These are phyloP conservation scores for Marisa cornuarietis DNA, from an alignment of 1,140 invertebrate species.

Conservation along the genomic window DNA sequence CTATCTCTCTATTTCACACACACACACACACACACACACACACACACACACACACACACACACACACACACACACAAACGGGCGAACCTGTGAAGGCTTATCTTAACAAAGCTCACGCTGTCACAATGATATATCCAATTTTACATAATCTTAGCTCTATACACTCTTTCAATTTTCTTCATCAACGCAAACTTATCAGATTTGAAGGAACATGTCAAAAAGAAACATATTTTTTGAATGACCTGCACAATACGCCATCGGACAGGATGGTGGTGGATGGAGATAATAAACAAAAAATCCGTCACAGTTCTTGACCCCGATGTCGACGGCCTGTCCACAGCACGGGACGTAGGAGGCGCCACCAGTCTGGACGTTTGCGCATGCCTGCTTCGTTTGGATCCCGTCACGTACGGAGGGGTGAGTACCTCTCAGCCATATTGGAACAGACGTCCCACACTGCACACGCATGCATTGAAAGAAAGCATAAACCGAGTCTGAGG, in stretches of 20 bases:
- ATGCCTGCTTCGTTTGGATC: slow-evolving; percentile 1
- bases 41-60: no score
- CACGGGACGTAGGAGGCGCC: neutral
- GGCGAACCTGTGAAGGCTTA: no score
- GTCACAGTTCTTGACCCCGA: slow-evolving; percentile 25
- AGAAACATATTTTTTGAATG: no score
- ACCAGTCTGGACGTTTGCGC: slow-evolving; percentile 17
- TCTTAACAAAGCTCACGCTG: no score
- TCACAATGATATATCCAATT: no score
- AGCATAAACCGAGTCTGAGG: neutral
- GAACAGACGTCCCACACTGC: slow-evolving; percentile 10
- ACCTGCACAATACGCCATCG: slow-evolving; percentile 25
- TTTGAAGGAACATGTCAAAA: no score
- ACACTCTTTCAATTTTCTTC: no score
- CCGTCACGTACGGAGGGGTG: slow-evolving; percentile 9
- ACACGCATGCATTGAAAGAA: neutral
- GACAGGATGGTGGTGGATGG: slow-evolving; percentile 11
- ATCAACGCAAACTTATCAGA: no score
- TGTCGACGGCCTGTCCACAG: slow-evolving; percentile 7
- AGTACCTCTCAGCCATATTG: slow-evolving; percentile 9
- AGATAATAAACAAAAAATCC: slow-evolving; percentile 22
- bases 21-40: no score
- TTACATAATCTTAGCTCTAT: no score
- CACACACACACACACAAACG: no score
- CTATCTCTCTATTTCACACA: no score